Evolutionary conservation across 1,140 invertebrate species (phyloP), one percentile per base, ranked within the genome.

Genomic region (Plutomurus gul): DNA sequence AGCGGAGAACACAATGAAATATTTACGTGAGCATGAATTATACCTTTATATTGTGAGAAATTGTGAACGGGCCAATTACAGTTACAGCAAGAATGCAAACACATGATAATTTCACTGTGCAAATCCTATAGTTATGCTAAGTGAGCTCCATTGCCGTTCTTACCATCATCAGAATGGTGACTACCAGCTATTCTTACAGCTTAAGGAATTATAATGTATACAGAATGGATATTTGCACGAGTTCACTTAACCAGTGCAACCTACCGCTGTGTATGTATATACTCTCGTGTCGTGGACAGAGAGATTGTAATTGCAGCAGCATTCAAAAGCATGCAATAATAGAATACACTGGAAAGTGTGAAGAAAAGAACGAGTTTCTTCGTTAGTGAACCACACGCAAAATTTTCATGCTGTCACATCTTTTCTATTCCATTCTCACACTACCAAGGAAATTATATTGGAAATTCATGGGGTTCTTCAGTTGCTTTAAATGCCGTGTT

Each of bases 91-190:
- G 56, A 51, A 65, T 33, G 30, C 36, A 65, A 33, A 30, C 56
- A 65, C 56, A 65, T 65, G 56, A 33, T 65, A 65, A 65, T 65
- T 65, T 65, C n/a, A n/a, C n/a, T n/a, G n/a, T n/a, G n/a, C n/a
- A n/a, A n/a, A n/a, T n/a, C n/a, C n/a, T n/a, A n/a, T n/a, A 8
- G 39, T 13, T 43, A 43, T 43, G 39, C 39, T 43, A 43, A 43
- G 39, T 43, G 11, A 43, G n/a, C 11, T 43, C 56, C 5, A 33
- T 65, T 65, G 36, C 36, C 36, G 16, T 60, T n/a, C 36, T 65
- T 65, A 65, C 36, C 36, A 25, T 60, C 16, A 60, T 65, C 27
- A 16, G 30, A 33, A 65, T 30, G n/a, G 16, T 27, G 1, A 33
- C 7, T 13, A 33, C 56, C 18, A 27, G 5, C 22, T 56, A 56